Percentiles rank a stretch among this genome's conserved stretches.
These are phyloP conservation scores for Ciconia stormi DNA, from an alignment of 2,113 vertebrate species.

Conservation along the genomic window DNA sequence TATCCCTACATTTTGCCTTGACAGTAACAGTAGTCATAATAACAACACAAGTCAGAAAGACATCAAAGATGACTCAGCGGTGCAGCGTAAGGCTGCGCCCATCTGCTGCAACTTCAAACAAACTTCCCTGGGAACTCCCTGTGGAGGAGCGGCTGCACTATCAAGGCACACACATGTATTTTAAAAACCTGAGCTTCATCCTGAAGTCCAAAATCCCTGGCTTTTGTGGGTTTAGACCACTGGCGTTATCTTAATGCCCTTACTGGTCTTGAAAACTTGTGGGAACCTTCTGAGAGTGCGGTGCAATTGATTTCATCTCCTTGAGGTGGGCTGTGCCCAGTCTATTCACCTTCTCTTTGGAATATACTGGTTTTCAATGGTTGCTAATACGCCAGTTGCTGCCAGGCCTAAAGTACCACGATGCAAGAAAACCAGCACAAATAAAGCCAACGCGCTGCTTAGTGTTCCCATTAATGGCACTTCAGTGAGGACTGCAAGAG, in stretches of 20 bases:
- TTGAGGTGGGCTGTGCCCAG: not conserved
- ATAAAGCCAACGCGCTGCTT: not conserved
- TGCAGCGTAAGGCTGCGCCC: not conserved
- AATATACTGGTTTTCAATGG: not conserved
- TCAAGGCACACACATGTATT: not conserved
- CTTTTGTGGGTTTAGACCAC: not conserved
- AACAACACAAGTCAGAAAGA: not conserved
- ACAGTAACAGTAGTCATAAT: not conserved
- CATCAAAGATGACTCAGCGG: not conserved
- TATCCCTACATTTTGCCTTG: not conserved
- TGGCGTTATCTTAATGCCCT: not conserved
- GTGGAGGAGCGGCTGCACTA: accelerated
- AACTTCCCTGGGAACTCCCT: not conserved
- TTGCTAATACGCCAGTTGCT: not conserved
- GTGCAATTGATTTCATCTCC: not conserved
- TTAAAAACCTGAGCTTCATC: not conserved
- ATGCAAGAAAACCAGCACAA: not conserved
- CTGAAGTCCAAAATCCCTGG: not conserved
- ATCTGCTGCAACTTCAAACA: not conserved
- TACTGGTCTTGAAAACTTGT: not conserved
- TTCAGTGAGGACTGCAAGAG: not conserved
- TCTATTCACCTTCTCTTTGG: not conserved
- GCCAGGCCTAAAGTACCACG: not conserved
- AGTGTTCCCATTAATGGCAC: not conserved
- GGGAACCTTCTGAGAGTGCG: not conserved